Conservation (phyloP, 2,888 invertebrate species). For the Argyra leucocephala region DNA sequence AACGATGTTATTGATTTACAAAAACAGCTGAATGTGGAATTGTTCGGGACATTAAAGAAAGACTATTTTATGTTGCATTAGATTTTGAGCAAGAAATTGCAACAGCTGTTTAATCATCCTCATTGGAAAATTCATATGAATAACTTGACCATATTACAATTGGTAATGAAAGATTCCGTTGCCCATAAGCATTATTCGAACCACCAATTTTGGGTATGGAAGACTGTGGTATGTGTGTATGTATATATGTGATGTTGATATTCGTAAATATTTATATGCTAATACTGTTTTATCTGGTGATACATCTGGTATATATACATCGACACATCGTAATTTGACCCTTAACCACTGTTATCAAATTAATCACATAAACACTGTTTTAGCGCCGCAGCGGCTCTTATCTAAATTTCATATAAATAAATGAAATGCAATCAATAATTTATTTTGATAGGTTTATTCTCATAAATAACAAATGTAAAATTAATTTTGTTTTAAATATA, state of each 20-base stretch:
- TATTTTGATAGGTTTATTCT: no score
- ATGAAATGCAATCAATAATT: no score
- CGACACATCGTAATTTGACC: no score
- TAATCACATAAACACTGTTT: no score
- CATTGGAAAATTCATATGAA: conserved; percentile 90
- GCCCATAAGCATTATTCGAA: conserved; percentile 89
- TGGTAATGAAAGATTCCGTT: conserved; percentile 88
- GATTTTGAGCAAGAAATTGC: conserved; percentile 94
- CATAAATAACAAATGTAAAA: no score
- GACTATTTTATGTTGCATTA: conserved; percentile 80
- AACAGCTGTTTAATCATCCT: conserved; percentile 81
- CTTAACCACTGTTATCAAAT: no score
- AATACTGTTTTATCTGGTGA: conserved; percentile 89
- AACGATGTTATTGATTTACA: conserved; percentile 84
- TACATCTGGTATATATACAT: no score
- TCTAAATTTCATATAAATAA: no score
- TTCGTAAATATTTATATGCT: conserved; percentile 92
- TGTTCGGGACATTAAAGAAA: conserved; percentile 91
- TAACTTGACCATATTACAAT: conserved; percentile 83
- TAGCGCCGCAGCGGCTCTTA: no score
- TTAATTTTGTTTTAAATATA: no score
- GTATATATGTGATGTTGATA: conserved; percentile 96
- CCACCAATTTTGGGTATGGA: conserved; percentile 86
- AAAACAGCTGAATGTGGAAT: conserved; percentile 90
- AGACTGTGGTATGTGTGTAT: conserved; percentile 83